Base-by-base conservation (phyloP, 2,113 vertebrate species). In the Lates calcarifer region DNA sequence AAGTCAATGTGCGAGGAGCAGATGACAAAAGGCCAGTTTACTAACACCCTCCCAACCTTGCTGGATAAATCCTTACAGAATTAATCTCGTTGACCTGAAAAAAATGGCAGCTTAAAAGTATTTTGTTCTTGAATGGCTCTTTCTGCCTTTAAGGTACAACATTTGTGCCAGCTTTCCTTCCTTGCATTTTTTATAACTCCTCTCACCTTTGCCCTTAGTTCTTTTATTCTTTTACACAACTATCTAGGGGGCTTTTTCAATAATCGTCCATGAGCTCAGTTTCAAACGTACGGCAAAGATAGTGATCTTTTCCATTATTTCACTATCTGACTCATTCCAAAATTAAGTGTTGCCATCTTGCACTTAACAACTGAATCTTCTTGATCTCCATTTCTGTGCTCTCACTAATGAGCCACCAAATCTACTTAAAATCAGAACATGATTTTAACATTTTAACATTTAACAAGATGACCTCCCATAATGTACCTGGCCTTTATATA, bases 181-280 rank as follows among this genome's bases (percentile, higher is more conserved):
- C 26, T 64, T 80, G 39, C 41, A 84, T 79, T 14, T 86, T 70
- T 77, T 56, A 62, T 79, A 33, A 26, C 17, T 49, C 14, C 9
- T 53, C 17, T 22, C 53, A 35, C 35, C 26, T 55, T 58, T 55
- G 49, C 37, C 64, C 39, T 74, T 35, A 31, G 39, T 64, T 74
- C 15, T 28, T 70, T 2, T 26, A 10, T 74, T 56, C 37, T 26
- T 55, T 29, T 60, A n/a, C 56, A 45, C 37, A 14, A 29, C 41
- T 41, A 24, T 33, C 55, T 31, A 18, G 13, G 24, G 49, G 62
- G 37, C 29, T 69, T 81, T 74, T 12, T 24, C 58, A 55, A 55
- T 18, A 65, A 55, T 56, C 2, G 1, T 69, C 56, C 60, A 11
- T 43, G 22, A 45, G 37, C 47, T 73, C 17, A 47, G 31, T 33